Conservation (phyloP, 2,797 vertebrate genomes). For the Emydoidea blandingii region DNA sequence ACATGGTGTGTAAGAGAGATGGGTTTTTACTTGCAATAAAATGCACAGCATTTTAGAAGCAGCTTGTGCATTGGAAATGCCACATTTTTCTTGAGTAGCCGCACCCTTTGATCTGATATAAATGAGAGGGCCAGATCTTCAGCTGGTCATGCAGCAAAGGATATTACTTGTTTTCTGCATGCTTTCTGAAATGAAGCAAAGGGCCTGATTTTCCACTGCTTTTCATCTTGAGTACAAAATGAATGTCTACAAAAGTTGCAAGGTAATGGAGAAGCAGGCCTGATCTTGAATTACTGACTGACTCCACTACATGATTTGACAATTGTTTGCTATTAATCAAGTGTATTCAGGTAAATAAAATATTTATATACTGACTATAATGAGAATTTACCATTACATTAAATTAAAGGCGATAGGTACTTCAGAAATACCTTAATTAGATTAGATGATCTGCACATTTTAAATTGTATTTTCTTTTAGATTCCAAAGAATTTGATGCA, state of each 20-base stretch:
- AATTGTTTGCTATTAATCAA: not conserved
- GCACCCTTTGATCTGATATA: not conserved
- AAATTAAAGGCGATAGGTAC: not conserved
- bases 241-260: not conserved
- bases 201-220: not conserved
- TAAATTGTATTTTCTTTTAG: constrained; percentile 71
- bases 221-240: not conserved
- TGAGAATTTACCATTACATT: not conserved
- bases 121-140: not conserved
- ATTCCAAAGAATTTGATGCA: constrained; percentile 88
- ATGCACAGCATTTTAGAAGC: not conserved
- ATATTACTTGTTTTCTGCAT: not conserved
- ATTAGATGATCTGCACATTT: not conserved
- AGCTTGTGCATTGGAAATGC: not conserved
- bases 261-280: not conserved
- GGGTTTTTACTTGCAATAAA: not conserved
- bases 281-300: not conserved
- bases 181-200: not conserved
- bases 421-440: not conserved
- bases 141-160: not conserved
- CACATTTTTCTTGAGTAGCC: not conserved
- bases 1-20: not conserved
- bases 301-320: not conserved
- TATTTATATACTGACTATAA: not conserved
- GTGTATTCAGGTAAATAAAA: not conserved